Evolutionary conservation across 2,888 invertebrate genomes (phyloP).

Genomic region (Rotaria macrura): DNA sequence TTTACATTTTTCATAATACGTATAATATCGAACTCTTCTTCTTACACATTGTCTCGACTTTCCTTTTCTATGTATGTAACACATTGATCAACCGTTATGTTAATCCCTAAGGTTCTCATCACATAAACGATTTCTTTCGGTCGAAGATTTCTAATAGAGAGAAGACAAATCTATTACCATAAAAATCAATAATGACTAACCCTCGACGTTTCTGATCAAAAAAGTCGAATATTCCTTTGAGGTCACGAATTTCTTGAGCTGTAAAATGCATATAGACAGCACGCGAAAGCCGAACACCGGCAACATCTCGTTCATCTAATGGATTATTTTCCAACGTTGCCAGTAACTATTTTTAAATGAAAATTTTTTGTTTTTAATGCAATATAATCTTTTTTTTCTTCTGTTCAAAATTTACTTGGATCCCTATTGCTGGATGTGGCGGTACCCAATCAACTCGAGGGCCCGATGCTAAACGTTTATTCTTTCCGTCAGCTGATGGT

Average conservation of each 20-base stretch:
- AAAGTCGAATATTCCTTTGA: slow-evolving; percentile 18
- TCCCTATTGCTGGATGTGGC: neutral
- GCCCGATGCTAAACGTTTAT: neutral
- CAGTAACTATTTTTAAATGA: neutral
- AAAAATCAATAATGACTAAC: neutral
- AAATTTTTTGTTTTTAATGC: too few relatives aligned
- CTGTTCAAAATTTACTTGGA: neutral
- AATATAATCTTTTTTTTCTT: too few relatives aligned
- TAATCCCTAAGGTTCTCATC: slow-evolving; percentile 2
- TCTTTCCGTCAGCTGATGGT: neutral
- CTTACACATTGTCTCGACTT: neutral
- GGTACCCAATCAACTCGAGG: neutral
- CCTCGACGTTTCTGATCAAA: neutral
- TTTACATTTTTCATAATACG: neutral
- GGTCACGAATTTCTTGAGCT: neutral
- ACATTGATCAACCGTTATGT: neutral
- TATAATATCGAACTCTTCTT: neutral
- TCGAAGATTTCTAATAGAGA: neutral
- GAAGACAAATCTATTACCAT: too few relatives aligned
- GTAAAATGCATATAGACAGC: slow-evolving; percentile 3
- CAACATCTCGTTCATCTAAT: neutral
- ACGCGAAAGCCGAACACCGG: neutral
- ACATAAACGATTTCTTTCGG: neutral
- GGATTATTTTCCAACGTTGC: neutral
- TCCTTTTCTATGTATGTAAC: neutral